Conservation (phyloP, 2,113 vertebrate genomes). For the Quiscalus mexicanus region DNA sequence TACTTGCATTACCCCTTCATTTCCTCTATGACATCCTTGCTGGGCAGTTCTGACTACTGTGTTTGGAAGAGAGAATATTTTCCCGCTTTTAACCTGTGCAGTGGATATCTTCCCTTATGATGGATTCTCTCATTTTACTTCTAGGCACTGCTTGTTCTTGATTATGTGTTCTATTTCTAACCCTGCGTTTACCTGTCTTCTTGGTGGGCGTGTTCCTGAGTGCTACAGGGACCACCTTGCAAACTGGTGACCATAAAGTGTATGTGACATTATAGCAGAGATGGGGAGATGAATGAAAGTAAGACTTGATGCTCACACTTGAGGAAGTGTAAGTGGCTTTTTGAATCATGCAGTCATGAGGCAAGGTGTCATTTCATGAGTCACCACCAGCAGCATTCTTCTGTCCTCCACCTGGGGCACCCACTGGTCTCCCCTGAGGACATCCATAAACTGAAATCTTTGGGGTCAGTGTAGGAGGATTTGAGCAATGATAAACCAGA, state of each 20-base stretch:
- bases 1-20: neutral
- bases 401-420: neutral
- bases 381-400: neutral
- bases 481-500: neutral
- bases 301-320: neutral
- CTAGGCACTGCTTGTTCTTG: neutral
- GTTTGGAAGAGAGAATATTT: neutral
- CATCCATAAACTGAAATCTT: neutral
- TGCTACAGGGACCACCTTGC: neutral
- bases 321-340: neutral
- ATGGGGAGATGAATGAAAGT: neutral
- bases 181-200: neutral
- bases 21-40: neutral
- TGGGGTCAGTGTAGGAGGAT: neutral
- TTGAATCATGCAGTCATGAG: neutral
- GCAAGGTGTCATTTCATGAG: neutral
- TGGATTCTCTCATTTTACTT: neutral
- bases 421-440: rapidly evolving
- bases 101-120: neutral
- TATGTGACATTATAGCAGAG: neutral
- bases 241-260: neutral
- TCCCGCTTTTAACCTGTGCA: neutral
- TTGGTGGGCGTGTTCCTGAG: neutral
- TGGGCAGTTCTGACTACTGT: neutral
- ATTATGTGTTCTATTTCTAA: neutral